Evolutionary conservation across 2,888 invertebrate species (phyloP).

Genomic region (Eupithecia inturbata): DNA sequence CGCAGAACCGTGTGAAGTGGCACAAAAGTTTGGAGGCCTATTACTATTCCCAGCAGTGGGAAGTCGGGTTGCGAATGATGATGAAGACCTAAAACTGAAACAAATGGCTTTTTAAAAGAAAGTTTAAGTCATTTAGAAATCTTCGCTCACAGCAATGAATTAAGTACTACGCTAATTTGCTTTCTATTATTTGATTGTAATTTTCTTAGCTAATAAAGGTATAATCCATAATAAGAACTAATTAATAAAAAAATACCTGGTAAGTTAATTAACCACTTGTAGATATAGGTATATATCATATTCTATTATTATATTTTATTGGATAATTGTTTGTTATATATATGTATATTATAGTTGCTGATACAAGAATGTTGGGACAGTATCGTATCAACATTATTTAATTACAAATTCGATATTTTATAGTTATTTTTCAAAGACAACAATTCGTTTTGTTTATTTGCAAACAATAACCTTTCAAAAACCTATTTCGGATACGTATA

Average conservation of each 20-base stretch:
- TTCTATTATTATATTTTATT: background rate
- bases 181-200: no score
- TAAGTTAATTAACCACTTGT: no score
- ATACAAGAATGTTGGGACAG: background rate
- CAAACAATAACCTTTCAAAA: conserved; percentile 7
- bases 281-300: no score
- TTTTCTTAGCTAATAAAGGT: no score
- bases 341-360: no score
- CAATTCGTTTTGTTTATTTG: background rate
- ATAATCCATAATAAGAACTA: no score
- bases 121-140: background rate
- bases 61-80: no score
- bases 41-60: no score
- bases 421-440: background rate
- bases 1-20: no score
- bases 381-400: background rate
- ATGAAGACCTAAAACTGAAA: background rate
- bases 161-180: no score
- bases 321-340: background rate
- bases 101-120: background rate
- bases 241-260: no score
- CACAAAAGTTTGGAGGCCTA: no score
- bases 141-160: background rate
- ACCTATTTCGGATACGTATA: conserved; percentile 6
- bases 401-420: background rate